phyloP scores from a whole-genome alignment of 2,888 invertebrate species.

The Serrognathus titanus region DNA sequence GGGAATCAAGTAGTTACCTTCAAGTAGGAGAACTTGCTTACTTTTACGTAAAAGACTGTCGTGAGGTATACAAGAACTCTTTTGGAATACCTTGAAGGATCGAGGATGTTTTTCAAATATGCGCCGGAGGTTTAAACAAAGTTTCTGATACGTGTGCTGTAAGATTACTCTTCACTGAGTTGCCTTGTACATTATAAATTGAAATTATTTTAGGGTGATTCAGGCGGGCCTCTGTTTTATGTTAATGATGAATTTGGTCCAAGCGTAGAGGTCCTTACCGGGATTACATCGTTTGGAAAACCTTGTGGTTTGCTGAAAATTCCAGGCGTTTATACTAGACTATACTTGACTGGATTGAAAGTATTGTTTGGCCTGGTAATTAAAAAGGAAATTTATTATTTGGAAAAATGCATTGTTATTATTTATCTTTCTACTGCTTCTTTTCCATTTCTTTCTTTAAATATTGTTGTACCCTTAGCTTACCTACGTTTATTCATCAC shows the following conservation, averaged over 20 bases:
- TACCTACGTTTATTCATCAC: no score
- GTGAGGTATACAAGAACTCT: neutral
- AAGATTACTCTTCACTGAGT: neutral
- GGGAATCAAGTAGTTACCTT: constrained; percentile 1
- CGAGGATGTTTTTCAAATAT: no score
- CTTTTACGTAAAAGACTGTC: neutral
- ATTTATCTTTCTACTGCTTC: no score
- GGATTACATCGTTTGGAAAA: constrained; percentile 51
- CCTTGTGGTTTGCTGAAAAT: constrained; percentile 40
- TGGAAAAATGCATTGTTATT: no score
- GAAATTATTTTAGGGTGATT: constrained; percentile 53
- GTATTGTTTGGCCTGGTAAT: no score
- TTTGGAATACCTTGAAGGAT: no score
- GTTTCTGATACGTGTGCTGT: neutral
- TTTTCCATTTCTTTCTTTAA: no score
- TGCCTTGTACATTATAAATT: neutral
- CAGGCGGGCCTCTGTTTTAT: constrained; percentile 58
- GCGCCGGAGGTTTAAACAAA: neutral
- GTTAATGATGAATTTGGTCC: constrained; percentile 1
- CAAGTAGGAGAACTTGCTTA: neutral
- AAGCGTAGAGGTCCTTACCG: constrained; percentile 9
- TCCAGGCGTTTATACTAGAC: constrained; percentile 47
- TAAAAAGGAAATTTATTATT: no score
- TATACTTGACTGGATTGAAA: constrained; percentile 31
- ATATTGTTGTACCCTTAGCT: no score